Base-by-base conservation (phyloP, 37 sponge, comb jelly and placozoan species). In the Cliona cf. orientalis region DNA sequence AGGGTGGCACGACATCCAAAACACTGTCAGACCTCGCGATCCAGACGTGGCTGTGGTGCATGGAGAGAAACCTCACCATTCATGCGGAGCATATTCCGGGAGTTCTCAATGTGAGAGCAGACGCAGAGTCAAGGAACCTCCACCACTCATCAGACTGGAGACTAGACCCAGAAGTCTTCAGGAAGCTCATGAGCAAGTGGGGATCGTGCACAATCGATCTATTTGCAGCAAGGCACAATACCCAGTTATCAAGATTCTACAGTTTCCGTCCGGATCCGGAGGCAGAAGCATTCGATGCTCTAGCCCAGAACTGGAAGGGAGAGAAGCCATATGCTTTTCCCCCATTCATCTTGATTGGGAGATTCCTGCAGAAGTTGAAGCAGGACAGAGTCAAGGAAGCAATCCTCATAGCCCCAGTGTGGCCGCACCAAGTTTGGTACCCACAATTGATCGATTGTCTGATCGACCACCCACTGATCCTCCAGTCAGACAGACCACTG, bases 11-110 rank as follows among this genome's bases (percentile, higher is more conserved):
- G 32, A 44, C 25, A 23, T 72, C 74, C 55, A 26, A 5, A 3
- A 11, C 22, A 3, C 57, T 73, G 56, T 7, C 32, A 21, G 9
- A 29, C 37, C 22, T 59, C 3, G 76, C 55, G 23, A 37, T 9
- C 25, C n/a, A 58, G 6, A 60, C 58, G 5, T 75, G 76, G 76
- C 76, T 58, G 41, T 75, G 76, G 76, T 75, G 76, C 40, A 6
- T 75, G 7, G 40, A 75, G 56, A 55, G 76, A 39, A 25, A 25
- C 5, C 4, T 31, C 5, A 75, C 41, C 76, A 58, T n/a, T n/a
- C n/a, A n/a, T n/a, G n/a, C n/a, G n/a, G n/a, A n/a, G n/a, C n/a
- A n/a, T n/a, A n/a, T n/a, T 22, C 76, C 76, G 14, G 76, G 76
- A 39, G 7, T 75, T 22, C n/a, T 46, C 44, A 81, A 55, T 34